These are phyloP conservation scores for Caenorhabditis afra DNA, from an alignment of 2,888 invertebrate genomes.

Conservation along the genomic window DNA sequence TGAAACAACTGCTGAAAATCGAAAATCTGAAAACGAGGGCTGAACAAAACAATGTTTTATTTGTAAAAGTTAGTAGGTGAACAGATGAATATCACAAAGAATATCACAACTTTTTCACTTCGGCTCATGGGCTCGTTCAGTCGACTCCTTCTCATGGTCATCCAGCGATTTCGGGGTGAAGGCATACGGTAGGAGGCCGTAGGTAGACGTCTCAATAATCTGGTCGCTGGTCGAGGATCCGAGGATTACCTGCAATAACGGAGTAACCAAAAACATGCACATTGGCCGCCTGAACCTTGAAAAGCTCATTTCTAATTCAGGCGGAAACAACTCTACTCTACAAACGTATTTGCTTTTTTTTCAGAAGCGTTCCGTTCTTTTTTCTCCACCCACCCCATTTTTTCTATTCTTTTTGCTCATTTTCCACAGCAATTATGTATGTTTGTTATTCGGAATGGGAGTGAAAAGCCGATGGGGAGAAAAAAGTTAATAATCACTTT, in stretches of 20 bases:
- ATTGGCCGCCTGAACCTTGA: neutral
- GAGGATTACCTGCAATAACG: constrained; percentile 69
- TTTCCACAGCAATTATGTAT: neutral
- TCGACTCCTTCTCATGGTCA: constrained; percentile 48
- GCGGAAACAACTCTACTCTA: constrained; percentile 17
- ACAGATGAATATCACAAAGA: too few species aligned
- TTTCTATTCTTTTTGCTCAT: neutral
- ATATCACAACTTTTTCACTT: too few species aligned
- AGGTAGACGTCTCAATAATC: constrained; percentile 57
- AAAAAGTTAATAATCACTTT: too few species aligned
- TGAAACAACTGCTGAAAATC: neutral
- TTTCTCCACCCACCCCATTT: neutral
- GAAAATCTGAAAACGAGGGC: neutral
- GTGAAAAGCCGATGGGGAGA: too few species aligned
- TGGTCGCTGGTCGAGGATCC: constrained; percentile 65
- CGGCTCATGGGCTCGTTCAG: constrained; percentile 28
- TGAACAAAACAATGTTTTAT: neutral
- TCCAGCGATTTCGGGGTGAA: constrained; percentile 73
- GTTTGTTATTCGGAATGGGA: too few species aligned
- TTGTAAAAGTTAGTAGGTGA: neutral
- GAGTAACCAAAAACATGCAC: neutral
- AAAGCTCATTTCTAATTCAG: constrained; percentile 4
- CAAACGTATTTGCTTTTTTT: neutral
- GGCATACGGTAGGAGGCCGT: constrained; percentile 72
- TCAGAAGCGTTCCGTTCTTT: neutral